Conservation (phyloP, 92 coral and sea anemone genomes). For the Phenganax subtilis region DNA sequence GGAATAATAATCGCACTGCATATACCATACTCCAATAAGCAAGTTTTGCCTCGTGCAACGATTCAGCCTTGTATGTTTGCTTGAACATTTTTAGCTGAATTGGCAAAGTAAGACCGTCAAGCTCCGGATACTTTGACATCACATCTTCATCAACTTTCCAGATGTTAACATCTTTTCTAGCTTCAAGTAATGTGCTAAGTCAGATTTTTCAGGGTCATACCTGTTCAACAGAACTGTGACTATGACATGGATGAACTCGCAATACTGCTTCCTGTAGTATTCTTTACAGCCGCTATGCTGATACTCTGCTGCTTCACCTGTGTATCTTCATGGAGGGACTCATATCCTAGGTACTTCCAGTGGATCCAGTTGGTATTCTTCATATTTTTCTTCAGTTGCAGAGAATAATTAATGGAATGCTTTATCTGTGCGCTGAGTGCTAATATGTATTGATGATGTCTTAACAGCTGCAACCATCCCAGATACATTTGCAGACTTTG, state of each 20-base stretch:
- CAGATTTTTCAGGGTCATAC: not conserved
- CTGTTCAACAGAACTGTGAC: not conserved
- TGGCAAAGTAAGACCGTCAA: not conserved
- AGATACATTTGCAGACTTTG: constrained; percentile 38
- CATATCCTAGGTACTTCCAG: constrained; percentile 20
- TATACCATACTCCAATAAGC: too few relatives aligned
- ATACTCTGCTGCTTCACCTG: constrained; percentile 17
- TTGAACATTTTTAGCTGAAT: too few relatives aligned
- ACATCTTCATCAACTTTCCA: not conserved
- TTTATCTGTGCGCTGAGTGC: not conserved
- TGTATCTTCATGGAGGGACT: constrained; percentile 11
- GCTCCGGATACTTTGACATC: not conserved
- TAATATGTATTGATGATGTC: constrained; percentile 9
- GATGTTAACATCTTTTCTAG: constrained; percentile 26
- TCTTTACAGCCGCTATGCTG: not conserved
- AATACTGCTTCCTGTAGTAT: constrained; percentile 13
- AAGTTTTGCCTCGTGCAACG: too few relatives aligned
- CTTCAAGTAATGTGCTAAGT: constrained; percentile 21
- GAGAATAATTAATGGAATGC: too few relatives aligned
- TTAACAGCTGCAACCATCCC: constrained; percentile 17
- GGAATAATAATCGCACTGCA: too few relatives aligned
- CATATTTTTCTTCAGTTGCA: not conserved
- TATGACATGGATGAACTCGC: not conserved
- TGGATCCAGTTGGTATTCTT: constrained; percentile 19
- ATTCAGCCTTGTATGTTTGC: too few relatives aligned